phyloP scores from a whole-genome alignment of 2,113 vertebrate species.

The Myiopsitta monachus region DNA sequence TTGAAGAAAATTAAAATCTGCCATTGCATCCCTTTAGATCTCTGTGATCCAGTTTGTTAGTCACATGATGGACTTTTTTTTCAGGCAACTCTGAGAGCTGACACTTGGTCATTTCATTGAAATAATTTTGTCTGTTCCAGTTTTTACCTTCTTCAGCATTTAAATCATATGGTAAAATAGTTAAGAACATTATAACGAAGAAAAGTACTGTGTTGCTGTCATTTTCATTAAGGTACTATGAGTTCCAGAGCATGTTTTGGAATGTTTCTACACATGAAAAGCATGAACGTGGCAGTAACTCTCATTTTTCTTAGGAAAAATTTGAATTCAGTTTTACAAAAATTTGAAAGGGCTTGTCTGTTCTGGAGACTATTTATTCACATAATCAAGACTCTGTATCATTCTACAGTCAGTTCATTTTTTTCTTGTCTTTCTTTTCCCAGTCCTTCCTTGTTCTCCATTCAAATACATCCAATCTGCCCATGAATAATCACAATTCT shows the following conservation, averaged over 20 bases:
- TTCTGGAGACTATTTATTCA: background rate
- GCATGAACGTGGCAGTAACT: background rate
- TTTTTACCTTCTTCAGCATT: background rate
- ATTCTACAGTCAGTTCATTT: background rate
- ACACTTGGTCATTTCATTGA: background rate
- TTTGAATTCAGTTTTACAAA: background rate
- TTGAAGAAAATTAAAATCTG: background rate
- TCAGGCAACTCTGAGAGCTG: background rate
- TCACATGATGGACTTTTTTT: background rate
- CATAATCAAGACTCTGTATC: slow-evolving; percentile 38
- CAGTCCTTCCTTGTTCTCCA: background rate
- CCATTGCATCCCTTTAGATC: background rate
- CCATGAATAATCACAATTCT: background rate
- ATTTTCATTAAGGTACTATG: background rate
- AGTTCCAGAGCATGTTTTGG: background rate
- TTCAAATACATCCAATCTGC: background rate
- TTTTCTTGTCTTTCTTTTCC: background rate
- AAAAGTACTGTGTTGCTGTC: background rate
- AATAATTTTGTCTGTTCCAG: background rate
- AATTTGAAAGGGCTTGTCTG: background rate
- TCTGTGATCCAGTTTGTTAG: background rate
- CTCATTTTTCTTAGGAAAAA: background rate
- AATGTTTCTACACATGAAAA: background rate
- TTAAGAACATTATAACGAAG: background rate
- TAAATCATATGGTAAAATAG: background rate